phyloP scores from a whole-genome alignment of 2,797 vertebrate species.

The Tiaroga cobitis region DNA sequence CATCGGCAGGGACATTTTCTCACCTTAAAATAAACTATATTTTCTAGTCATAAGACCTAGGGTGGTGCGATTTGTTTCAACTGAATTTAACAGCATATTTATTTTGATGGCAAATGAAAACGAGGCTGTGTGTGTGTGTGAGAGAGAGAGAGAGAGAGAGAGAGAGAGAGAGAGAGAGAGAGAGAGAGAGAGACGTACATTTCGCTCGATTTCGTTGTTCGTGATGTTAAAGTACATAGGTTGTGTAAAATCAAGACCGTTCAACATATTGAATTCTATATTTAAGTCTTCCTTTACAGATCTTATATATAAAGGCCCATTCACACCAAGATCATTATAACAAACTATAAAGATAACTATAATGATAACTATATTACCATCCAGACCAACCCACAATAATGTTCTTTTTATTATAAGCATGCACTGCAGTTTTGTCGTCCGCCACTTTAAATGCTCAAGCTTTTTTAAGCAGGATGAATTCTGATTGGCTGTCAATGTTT shows the following conservation, averaged over 20 bases:
- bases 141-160: no score
- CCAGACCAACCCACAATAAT: background rate
- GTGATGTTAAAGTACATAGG: background rate
- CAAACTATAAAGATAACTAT: background rate
- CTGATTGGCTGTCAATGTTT: background rate
- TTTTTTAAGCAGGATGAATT: background rate
- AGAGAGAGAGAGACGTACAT: background rate
- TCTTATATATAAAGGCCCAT: background rate
- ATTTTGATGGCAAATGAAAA: background rate
- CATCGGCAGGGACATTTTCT: background rate
- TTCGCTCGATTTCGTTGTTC: background rate
- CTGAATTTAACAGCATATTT: background rate
- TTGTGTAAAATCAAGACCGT: background rate
- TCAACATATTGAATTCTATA: background rate
- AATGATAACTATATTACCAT: background rate
- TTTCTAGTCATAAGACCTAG: background rate
- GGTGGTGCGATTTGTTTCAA: background rate
- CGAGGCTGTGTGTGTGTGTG: background rate
- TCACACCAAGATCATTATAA: background rate
- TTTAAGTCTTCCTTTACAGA: background rate
- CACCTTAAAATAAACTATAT: conserved; percentile 1
- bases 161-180: no score
- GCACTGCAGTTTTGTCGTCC: background rate
- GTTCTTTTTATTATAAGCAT: background rate
- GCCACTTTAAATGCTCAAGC: background rate